A percentile compares a stretch with the other conserved stretches of the same genome.
Evolutionary conservation across 2,888 invertebrate species (phyloP).

Genomic region (Ormia ochracea): DNA sequence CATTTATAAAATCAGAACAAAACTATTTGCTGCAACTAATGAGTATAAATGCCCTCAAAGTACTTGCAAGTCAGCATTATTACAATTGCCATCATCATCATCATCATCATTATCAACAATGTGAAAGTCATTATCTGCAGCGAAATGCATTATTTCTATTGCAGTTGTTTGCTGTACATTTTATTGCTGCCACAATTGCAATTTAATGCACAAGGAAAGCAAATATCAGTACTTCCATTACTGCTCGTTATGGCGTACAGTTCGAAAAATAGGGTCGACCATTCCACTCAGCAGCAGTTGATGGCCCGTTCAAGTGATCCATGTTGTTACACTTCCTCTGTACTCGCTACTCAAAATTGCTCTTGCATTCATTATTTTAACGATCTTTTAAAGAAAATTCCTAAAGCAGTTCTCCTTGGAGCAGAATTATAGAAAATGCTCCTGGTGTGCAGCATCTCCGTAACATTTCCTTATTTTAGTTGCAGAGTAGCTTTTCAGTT

Average conservation of each 20-base stretch:
- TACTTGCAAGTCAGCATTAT: conserved; percentile 36
- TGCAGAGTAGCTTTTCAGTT: no score
- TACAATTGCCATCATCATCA: conserved; percentile 15
- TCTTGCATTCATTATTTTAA: no score
- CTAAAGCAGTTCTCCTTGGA: no score
- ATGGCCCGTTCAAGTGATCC: neutral
- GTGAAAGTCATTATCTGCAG: conserved; percentile 12
- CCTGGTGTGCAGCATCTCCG: no score
- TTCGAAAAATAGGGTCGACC: neutral
- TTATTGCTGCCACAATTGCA: conserved; percentile 37
- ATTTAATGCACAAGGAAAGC: conserved; percentile 29
- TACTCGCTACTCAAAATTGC: no score
- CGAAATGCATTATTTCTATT: conserved; percentile 19
- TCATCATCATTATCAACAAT: conserved; percentile 19
- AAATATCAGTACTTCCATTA: neutral
- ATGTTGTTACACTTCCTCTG: no score
- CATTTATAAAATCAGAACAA: conserved; percentile 32
- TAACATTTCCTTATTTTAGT: no score
- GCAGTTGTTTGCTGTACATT: conserved; percentile 14
- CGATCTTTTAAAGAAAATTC: no score
- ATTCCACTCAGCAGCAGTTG: neutral
- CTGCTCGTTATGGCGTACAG: neutral
- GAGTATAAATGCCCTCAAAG: neutral
- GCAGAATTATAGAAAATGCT: no score
- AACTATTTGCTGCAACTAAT: conserved; percentile 35